phyloP scores from a whole-genome alignment of 2,113 vertebrate genomes.

The Tragelaphus imberbis region DNA sequence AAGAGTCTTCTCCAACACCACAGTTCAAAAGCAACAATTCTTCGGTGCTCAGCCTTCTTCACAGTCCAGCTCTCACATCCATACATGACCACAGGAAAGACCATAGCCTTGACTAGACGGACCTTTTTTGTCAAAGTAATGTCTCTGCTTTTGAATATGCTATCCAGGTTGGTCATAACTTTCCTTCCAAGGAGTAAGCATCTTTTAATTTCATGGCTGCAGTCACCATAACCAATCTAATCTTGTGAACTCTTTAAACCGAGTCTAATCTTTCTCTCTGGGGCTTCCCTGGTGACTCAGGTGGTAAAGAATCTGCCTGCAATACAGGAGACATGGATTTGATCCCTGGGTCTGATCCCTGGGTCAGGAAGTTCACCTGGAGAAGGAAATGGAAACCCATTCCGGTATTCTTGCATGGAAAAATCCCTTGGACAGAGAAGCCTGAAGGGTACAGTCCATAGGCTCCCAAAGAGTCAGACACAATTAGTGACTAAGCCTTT shows the following conservation, averaged over 20 bases:
- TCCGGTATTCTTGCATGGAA: neutral
- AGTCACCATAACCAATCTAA: neutral
- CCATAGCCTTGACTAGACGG: too few species aligned
- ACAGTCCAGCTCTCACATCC: too few species aligned
- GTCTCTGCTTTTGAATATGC: too few species aligned
- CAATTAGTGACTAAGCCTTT: fast-evolving
- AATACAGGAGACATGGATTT: neutral
- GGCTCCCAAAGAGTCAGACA: neutral
- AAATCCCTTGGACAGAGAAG: neutral
- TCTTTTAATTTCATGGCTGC: too few species aligned
- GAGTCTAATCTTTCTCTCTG: neutral
- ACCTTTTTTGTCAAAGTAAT: too few species aligned
- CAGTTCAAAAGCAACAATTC: too few species aligned
- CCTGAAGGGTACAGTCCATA: neutral
- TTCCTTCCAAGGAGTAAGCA: too few species aligned
- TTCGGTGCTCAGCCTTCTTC: too few species aligned
- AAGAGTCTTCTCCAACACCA: too few species aligned
- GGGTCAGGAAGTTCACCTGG: neutral
- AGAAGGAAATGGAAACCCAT: neutral
- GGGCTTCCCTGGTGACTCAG: neutral
- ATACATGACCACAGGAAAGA: too few species aligned
- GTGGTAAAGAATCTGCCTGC: neutral
- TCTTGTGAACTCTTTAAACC: neutral
- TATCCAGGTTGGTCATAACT: too few species aligned
- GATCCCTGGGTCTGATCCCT: neutral